Percentiles rank a stretch among this genome's conserved stretches.
Conservation (phyloP, 2,113 vertebrate genomes). For the Ptilonorhynchus violaceus region DNA sequence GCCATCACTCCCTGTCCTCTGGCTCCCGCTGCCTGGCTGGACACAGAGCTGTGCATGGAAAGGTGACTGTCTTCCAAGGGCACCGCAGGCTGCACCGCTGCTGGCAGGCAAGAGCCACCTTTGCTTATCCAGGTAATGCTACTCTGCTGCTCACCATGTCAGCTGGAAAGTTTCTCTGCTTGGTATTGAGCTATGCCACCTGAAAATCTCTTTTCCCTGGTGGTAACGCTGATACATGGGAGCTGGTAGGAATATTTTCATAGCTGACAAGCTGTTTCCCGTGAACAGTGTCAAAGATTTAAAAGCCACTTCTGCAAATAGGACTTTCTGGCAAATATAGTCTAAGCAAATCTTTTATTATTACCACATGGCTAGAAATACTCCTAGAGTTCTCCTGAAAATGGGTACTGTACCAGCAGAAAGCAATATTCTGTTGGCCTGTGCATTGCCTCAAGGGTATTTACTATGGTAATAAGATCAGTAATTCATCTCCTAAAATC, state of each 20-base stretch:
- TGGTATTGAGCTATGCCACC: background rate
- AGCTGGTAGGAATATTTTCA: conserved; percentile 43
- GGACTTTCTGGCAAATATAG: conserved; percentile 46
- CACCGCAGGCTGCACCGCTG: fast-evolving
- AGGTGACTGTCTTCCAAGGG: background rate
- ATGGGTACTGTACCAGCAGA: conserved; percentile 57
- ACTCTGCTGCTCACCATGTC: background rate
- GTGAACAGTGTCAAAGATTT: conserved; percentile 52
- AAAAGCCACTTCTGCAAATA: conserved; percentile 54
- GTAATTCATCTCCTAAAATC: conserved; percentile 68
- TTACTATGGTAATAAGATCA: conserved; percentile 66
- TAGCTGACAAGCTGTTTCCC: conserved; percentile 51
- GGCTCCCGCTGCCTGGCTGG: fast-evolving
- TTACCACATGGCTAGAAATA: conserved; percentile 57
- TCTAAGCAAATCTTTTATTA: conserved; percentile 51
- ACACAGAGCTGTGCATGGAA: background rate
- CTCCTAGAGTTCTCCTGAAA: conserved; percentile 51
- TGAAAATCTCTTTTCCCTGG: background rate
- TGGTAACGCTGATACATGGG: background rate
- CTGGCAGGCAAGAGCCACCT: background rate
- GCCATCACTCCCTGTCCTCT: background rate
- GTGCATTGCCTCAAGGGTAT: conserved; percentile 51
- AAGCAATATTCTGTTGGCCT: conserved; percentile 62
- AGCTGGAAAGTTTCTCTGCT: background rate
- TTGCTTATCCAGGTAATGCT: background rate